Evolutionary conservation across 2,113 vertebrate genomes (phyloP).

Genomic region (Oceanodroma tethys): DNA sequence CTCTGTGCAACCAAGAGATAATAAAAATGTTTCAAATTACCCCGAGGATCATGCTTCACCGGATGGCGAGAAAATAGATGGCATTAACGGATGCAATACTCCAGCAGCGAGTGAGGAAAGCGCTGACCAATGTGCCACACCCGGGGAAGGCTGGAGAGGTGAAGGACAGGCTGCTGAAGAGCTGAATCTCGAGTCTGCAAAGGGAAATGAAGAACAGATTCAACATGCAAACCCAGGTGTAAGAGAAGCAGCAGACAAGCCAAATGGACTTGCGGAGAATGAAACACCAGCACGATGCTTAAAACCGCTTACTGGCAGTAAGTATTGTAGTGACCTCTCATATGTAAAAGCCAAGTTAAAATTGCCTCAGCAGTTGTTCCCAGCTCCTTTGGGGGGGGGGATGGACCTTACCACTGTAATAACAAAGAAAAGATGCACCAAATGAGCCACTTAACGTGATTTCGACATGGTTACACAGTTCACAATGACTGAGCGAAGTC

Average conservation of each 20-base stretch:
- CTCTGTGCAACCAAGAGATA: constrained; percentile 43
- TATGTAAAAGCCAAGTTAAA: neutral
- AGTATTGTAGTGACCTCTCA: constrained; percentile 39
- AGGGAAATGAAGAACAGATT: neutral
- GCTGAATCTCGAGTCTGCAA: neutral
- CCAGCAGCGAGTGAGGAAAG: neutral
- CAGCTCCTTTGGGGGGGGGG: neutral
- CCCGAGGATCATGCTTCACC: neutral
- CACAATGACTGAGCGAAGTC: neutral
- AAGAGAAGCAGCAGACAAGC: constrained; percentile 12
- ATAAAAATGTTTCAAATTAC: constrained; percentile 20
- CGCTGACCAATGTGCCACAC: neutral
- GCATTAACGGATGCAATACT: neutral
- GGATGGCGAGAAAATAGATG: constrained; percentile 12
- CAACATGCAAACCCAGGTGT: neutral
- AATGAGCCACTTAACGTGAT: neutral
- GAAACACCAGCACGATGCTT: neutral
- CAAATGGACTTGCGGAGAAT: neutral
- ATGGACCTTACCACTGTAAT: neutral
- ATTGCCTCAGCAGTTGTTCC: neutral
- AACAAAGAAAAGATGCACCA: neutral
- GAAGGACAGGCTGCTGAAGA: constrained; percentile 33
- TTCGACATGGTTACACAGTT: neutral
- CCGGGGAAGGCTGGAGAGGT: neutral
- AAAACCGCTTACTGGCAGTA: constrained; percentile 51